These are phyloP conservation scores for Lithophane semibrunnea DNA, from an alignment of 2,888 invertebrate species.

Conservation along the genomic window DNA sequence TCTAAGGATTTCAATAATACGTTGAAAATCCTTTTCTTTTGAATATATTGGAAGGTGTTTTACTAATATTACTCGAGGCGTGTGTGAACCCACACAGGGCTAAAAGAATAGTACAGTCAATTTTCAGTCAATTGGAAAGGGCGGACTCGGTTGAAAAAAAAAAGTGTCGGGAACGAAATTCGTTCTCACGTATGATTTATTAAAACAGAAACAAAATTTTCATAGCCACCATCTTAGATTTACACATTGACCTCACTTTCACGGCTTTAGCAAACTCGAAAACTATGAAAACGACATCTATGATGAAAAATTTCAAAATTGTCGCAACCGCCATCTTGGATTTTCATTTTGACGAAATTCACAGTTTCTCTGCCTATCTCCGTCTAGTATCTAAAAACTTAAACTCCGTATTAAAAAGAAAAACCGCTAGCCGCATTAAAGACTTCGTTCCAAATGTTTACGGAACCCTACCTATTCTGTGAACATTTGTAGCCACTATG, in stretches of 20 bases:
- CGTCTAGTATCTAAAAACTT: too few species aligned
- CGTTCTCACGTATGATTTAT: too few species aligned
- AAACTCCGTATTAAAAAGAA: too few species aligned
- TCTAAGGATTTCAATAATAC: not conserved
- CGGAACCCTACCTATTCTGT: slow-evolving; percentile 11
- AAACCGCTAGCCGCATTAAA: too few species aligned
- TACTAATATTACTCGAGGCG: not conserved
- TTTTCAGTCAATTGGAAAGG: too few species aligned
- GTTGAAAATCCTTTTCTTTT: not conserved
- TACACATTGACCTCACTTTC: too few species aligned
- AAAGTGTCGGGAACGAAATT: too few species aligned
- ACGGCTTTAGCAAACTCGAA: not conserved
- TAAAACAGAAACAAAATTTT: too few species aligned
- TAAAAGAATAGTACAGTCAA: not conserved
- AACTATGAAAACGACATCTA: not conserved
- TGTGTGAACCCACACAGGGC: not conserved
- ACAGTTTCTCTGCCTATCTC: too few species aligned
- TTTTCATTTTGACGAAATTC: too few species aligned
- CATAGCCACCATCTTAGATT: too few species aligned
- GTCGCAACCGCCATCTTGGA: not conserved
- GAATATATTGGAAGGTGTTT: not conserved
- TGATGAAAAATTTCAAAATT: not conserved
- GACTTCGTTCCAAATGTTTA: slow-evolving; percentile 34
- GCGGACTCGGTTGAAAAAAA: too few species aligned
- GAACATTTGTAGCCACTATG: slow-evolving; percentile 18